Evolutionary conservation across 2,113 vertebrate genomes (phyloP).

Genomic region (Ceyx melanurus): DNA sequence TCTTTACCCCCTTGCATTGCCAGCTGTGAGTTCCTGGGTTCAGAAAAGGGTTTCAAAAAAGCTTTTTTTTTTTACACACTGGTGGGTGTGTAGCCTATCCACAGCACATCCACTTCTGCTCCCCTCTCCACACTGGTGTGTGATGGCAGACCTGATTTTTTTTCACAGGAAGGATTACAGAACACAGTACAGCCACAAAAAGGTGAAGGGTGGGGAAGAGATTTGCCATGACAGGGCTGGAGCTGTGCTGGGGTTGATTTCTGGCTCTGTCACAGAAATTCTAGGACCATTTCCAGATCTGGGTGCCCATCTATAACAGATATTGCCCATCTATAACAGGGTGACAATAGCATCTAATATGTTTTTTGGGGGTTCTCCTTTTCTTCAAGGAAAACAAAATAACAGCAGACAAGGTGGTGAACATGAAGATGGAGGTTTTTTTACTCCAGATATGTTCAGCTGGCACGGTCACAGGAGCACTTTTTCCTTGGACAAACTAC

Average conservation of each 20-base stretch:
- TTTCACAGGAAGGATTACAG: neutral
- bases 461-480: neutral
- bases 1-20: neutral
- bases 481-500: neutral
- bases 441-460: neutral
- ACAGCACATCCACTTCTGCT: neutral
- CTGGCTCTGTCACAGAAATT: neutral
- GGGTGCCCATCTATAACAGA: neutral
- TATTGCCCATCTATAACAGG: neutral
- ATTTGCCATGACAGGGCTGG: neutral
- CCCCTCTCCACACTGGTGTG: rapidly evolving
- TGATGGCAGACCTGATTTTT: neutral
- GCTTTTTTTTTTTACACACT: no score
- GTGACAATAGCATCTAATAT: neutral
- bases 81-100: no score
- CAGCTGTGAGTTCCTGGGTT: neutral
- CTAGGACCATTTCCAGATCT: neutral
- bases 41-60: neutral
- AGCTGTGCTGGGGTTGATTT: rapidly evolving
- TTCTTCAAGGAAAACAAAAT: neutral
- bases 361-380: neutral
- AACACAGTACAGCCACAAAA: neutral
- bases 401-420: neutral
- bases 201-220: neutral
- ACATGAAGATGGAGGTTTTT: neutral